These are phyloP conservation scores for Epizoanthus illoricatus DNA, from an alignment of 92 coral and sea anemone species.

Conservation along the genomic window DNA sequence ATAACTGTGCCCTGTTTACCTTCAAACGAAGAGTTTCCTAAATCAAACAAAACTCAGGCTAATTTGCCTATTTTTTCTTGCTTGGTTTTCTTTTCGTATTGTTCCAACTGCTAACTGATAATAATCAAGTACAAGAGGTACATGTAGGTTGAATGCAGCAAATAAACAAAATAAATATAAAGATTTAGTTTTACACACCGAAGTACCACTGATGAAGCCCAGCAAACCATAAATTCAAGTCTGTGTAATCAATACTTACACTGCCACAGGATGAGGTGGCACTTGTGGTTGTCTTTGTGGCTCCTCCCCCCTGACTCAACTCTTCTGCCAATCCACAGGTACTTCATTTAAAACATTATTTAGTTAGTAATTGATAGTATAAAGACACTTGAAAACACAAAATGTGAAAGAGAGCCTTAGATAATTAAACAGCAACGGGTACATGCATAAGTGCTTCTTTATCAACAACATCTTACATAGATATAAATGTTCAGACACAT, in stretches of 20 bases:
- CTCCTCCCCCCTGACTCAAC: conserved; percentile 59
- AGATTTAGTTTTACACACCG: background rate
- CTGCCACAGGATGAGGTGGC: conserved; percentile 97
- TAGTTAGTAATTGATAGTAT: background rate
- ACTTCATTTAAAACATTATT: conserved; percentile 35
- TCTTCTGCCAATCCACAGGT: conserved; percentile 96
- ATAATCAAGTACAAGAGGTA: too few species aligned
- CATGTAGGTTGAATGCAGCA: too few species aligned
- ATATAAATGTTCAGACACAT: too few species aligned
- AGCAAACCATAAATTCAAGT: background rate
- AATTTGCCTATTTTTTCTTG: too few species aligned
- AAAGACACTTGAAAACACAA: background rate
- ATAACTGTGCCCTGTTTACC: too few species aligned
- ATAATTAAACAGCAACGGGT: too few species aligned
- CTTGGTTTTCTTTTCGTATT: too few species aligned
- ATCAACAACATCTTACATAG: too few species aligned
- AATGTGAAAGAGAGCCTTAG: background rate
- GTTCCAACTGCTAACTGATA: too few species aligned
- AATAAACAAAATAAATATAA: too few species aligned
- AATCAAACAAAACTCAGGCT: background rate
- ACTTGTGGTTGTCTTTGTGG: conserved; percentile 62
- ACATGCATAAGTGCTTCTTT: too few species aligned
- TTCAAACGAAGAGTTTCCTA: too few species aligned
- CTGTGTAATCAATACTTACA: conserved; percentile 57
- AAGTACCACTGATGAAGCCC: background rate